Percentiles rank a stretch among this genome's conserved stretches.
Evolutionary conservation across 2,113 vertebrate species (phyloP).

Genomic region (Leucopternis melanops): DNA sequence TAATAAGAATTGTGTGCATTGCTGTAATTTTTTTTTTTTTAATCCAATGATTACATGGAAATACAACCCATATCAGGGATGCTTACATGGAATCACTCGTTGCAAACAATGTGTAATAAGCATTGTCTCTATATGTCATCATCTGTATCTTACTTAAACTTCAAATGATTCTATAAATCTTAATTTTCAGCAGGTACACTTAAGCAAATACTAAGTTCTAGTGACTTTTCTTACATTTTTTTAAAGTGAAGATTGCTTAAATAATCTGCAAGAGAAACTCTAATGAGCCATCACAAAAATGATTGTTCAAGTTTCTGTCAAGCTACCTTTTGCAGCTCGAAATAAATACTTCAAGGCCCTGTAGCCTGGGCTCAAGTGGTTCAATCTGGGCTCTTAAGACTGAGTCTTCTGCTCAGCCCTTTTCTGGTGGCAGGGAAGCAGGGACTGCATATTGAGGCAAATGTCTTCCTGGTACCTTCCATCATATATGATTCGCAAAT

Average conservation of each 20-base stretch:
- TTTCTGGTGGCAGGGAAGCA: neutral
- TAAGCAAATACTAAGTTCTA: neutral
- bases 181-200: neutral
- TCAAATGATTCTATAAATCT: neutral
- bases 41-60: neutral
- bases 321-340: neutral
- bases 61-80: neutral
- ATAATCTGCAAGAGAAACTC: neutral
- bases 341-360: neutral
- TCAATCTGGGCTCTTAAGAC: neutral
- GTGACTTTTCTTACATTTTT: neutral
- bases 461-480: neutral
- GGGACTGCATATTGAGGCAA: neutral
- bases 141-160: neutral
- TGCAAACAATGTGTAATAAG: neutral
- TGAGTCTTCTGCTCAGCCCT: neutral
- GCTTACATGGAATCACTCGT: neutral
- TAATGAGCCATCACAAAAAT: neutral
- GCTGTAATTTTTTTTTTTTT: neutral
- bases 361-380: neutral
- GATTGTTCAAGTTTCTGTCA: neutral
- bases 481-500: rapidly evolving
- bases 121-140: neutral
- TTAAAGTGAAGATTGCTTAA: neutral
- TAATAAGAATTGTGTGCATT: neutral